These are phyloP conservation scores for Phalanger gymnotis DNA, from an alignment of 2,797 vertebrate genomes.

Conservation along the genomic window DNA sequence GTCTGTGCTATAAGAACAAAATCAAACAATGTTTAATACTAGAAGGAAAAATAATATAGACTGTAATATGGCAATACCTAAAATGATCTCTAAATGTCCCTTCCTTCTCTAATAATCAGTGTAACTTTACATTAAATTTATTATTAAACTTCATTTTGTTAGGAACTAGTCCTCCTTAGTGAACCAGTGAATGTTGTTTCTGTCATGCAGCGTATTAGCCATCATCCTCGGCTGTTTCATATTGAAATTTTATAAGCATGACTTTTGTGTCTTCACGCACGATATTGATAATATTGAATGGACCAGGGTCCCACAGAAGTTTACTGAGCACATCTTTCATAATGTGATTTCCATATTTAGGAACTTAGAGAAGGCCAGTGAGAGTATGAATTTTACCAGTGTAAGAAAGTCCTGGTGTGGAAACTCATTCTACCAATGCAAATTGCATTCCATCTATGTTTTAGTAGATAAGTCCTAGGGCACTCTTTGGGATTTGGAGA, in stretches of 20 bases:
- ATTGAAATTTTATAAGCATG: neutral
- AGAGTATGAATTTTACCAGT: neutral
- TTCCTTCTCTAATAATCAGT: no score
- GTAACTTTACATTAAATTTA: no score
- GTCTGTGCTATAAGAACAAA: no score
- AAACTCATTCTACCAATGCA: neutral
- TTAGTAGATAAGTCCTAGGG: neutral
- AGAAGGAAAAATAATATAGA: no score
- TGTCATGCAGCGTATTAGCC: neutral
- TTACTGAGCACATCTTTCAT: neutral
- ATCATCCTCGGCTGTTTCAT: neutral
- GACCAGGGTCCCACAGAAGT: neutral
- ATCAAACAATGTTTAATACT: no score
- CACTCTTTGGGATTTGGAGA: neutral
- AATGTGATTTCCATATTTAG: neutral
- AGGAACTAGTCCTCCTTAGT: no score
- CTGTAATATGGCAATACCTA: no score
- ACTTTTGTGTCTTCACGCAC: neutral
- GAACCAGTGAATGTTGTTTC: neutral
- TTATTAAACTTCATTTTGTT: no score
- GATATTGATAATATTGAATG: neutral
- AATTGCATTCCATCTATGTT: neutral
- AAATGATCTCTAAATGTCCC: no score
- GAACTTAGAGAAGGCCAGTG: neutral
- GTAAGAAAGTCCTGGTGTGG: neutral